Evolutionary conservation across 1,140 invertebrate species (phyloP).

Genomic region (Conus ventricosus): DNA sequence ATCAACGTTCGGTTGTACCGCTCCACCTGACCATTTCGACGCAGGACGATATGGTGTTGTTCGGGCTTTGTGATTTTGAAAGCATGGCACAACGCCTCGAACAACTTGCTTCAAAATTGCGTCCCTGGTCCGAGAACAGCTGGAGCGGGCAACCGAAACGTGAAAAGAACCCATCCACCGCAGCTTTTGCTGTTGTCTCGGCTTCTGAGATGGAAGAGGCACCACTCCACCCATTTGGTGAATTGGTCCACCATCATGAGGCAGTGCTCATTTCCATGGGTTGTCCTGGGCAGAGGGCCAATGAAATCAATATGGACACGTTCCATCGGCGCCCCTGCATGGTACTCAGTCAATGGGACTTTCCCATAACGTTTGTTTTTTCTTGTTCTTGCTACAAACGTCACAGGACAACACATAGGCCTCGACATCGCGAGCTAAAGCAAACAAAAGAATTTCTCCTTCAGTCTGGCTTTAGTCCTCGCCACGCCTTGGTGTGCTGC

Average conservation of each 20-base stretch:
- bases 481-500: not conserved
- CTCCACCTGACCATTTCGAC: constrained; percentile 53
- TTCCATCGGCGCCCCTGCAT: not conserved
- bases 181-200: not conserved
- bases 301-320: not conserved
- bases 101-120: constrained; percentile 43
- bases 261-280: not conserved
- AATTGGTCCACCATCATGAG: constrained; percentile 29
- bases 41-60: constrained; percentile 48
- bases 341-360: not conserved
- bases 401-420: not conserved
- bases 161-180: not conserved
- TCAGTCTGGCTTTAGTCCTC: not conserved
- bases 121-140: constrained; percentile 16
- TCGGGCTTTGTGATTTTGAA: constrained; percentile 42
- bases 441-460: not conserved
- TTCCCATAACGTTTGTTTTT: not conserved
- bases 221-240: constrained; percentile 23
- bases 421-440: not conserved
- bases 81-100: constrained; percentile 31
- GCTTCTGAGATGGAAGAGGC: not conserved
- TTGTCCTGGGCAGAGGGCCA: not conserved
- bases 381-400: not conserved
- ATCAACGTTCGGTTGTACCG: constrained; percentile 38
- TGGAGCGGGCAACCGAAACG: not conserved